Percentiles rank a stretch among this genome's conserved stretches.
phyloP scores from a whole-genome alignment of 2,113 vertebrate species.

The Grammomys surdaster region DNA sequence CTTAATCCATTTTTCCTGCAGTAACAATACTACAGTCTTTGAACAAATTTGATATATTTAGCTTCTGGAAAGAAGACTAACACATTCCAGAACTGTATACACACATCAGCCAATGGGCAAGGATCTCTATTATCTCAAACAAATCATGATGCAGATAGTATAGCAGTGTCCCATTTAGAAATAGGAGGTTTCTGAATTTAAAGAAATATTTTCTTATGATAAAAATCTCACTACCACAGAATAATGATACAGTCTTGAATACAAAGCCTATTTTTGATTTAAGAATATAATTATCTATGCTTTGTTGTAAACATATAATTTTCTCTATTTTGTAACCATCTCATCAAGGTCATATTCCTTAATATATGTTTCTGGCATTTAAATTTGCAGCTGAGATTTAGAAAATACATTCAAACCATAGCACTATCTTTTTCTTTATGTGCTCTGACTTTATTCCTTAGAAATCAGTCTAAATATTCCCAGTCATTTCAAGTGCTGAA shows the following conservation, averaged over 20 bases:
- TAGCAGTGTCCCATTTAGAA: not conserved
- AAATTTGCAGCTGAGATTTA: not conserved
- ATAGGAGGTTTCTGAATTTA: too few species aligned
- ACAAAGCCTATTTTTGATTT: not conserved
- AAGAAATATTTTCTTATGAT: not conserved
- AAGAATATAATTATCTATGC: not conserved
- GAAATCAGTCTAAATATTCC: not conserved
- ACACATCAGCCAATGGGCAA: rapidly evolving
- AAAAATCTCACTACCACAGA: not conserved
- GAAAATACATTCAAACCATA: not conserved
- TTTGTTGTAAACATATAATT: not conserved
- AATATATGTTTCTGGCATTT: not conserved
- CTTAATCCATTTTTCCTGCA: not conserved
- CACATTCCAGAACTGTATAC: not conserved
- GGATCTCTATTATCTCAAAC: not conserved
- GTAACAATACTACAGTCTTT: not conserved
- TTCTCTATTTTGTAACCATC: not conserved
- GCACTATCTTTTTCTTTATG: not conserved
- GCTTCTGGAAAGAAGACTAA: not conserved
- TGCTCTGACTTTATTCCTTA: not conserved
- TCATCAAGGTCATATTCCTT: not conserved
- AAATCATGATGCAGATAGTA: not conserved
- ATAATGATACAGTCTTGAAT: not conserved
- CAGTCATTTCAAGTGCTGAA: not conserved
- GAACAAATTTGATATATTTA: too few species aligned